phyloP scores from a whole-genome alignment of 1,140 invertebrate species.

The Psilanteris sp. region DNA sequence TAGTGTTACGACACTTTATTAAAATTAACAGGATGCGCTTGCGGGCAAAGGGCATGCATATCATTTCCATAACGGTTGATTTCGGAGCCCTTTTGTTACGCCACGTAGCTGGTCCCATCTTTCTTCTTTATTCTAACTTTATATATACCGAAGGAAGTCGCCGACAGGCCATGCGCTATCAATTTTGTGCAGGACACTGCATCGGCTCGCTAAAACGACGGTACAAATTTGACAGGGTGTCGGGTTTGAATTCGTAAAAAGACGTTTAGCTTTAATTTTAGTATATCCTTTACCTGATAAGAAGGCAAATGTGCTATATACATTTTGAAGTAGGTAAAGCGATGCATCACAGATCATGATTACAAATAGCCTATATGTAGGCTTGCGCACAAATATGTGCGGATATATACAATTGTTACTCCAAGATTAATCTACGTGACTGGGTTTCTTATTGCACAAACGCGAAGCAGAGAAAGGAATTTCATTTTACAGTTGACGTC shows the following conservation, averaged over 20 bases:
- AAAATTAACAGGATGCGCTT: slow-evolving; percentile 67
- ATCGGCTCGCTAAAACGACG: slow-evolving; percentile 53
- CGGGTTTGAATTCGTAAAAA: slow-evolving; percentile 39
- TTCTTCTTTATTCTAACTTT: slow-evolving; percentile 22
- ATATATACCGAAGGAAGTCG: slow-evolving; percentile 15
- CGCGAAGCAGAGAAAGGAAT: neutral
- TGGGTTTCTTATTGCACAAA: slow-evolving; percentile 12
- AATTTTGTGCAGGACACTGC: slow-evolving; percentile 41
- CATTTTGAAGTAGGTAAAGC: slow-evolving; percentile 12
- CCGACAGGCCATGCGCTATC: slow-evolving; percentile 51
- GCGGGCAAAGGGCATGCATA: slow-evolving; percentile 55
- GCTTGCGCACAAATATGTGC: too few relatives aligned
- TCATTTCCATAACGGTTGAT: slow-evolving; percentile 64
- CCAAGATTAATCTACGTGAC: slow-evolving; percentile 31
- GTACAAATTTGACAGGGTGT: slow-evolving; percentile 52
- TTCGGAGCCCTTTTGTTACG: slow-evolving; percentile 36
- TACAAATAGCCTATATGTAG: too few relatives aligned
- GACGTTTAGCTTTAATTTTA: too few relatives aligned
- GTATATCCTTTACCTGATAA: too few relatives aligned
- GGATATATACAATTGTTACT: slow-evolving; percentile 49
- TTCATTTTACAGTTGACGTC: slow-evolving; percentile 2
- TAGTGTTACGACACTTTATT: slow-evolving; percentile 66
- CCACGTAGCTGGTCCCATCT: neutral
- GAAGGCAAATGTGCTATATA: slow-evolving; percentile 21
- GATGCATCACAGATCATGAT: slow-evolving; percentile 19